Base-by-base conservation (phyloP, 64 coral and sea anemone genomes). In the Exaiptasia diaphana region DNA sequence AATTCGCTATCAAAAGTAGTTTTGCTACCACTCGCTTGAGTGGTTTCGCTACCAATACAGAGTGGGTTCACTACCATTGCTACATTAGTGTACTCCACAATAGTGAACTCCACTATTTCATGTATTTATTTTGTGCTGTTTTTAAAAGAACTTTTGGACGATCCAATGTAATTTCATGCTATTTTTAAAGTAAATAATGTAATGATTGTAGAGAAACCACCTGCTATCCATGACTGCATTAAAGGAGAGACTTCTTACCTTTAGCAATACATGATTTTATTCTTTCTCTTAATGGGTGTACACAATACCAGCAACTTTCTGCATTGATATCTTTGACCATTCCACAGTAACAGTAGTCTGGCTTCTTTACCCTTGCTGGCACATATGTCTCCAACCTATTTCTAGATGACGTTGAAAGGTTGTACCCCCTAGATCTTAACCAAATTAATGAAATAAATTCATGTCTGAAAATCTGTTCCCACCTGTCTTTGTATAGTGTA, bases 391-490 rank as follows among this genome's bases (percentile, higher is more conserved):
- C 23, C 4, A 26, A 21, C 3, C 9, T 39, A 35, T 4, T 8
- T 70, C 5, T 10, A 52, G 49, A 10, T 70, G 29, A 4, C 3
- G 29, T 39, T 9, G 33, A 11, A 4, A 4, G 24, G 65, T 37
- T 39, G 65, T 70, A 70, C 18, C 77, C 58, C n/a, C 43, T 64
- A 11, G 64, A 5, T 43, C 43, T 29, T 25, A 83, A 67, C 67
- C 64, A 53, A 29, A 84, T 24, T 5, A 84, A 38, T 15, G 68
- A 73, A 53, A 84, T 43, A 72, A 54, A 72, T 21, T 84, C 67
- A 57, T 84, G 67, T 42, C 24, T 39, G 38, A 84, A 84, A 28
- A 84, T 59, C 73, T 84, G 65, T 42, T 71, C 67, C 67, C 81
- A 84, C 29, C 67, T 30, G 5, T 53, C 11, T 59, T 73, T 12